Evolutionary conservation across 2,888 invertebrate species (phyloP), one percentile per base, ranked within the genome.

Genomic region (Drosophila mettleri): DNA sequence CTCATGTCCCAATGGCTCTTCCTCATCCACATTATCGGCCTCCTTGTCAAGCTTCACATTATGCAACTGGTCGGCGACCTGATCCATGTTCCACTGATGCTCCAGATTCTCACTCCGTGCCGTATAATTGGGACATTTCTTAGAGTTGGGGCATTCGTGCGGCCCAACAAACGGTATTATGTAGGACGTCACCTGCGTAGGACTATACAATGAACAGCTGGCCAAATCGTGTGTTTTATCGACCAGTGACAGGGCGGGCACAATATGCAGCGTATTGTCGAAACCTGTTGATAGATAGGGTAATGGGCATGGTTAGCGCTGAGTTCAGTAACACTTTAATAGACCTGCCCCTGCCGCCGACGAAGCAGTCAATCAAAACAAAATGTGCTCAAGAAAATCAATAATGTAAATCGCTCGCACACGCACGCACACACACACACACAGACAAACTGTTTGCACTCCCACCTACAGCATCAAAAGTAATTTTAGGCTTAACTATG

Each of bases 81-180:
- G 68, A 0, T 88, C 77, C 39, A 60, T 3, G 33, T 54, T 54
- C 43, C 45, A 12, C 24, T 60, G 64, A 10, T 62, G 49, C 7
- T 73, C 64, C 9, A 38, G 16, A 14, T 36, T n/a, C 10, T 74
- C 77, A 12, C 14, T 34, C 0, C 38, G 14, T 1, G 52, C 62
- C 24, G 73, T 71, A 67, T 91, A 90, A 69, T 92, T 92, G 3
- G 92, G 92, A 41, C 92, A 92, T 53, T 90, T 90, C 74, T 92
- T 91, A 3, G 92, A 91, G 67, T 92, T 91, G 33, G 92, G 92
- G 51, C 92, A 92, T 71, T 92, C 92, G 59, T 92, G 92, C 0
- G 92, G 92, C 0, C 92, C 92, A 24, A 92, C 91, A 73, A 92
- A 92, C 2, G 92, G 92, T 74, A 92, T 91, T 41, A 92, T 91